Base-by-base conservation (phyloP, 2,113 vertebrate genomes). In the Stegostoma tigrinum region DNA sequence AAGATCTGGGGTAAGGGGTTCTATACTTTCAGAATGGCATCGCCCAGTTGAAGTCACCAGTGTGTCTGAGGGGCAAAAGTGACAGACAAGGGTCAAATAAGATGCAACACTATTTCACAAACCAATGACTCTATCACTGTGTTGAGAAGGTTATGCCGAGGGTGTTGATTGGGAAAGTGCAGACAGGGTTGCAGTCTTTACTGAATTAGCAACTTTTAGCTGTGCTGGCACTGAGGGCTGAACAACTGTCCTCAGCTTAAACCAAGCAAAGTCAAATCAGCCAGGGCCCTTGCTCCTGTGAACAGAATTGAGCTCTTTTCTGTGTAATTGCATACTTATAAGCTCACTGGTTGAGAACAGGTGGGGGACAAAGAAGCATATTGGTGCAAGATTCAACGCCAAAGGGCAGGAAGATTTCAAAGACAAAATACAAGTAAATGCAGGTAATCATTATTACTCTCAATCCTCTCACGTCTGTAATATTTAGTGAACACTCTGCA, bases 1-100 rank as follows among this genome's bases (percentile, higher is more conserved):
- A 23, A 96, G 96, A 30, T 98, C 98, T 0, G 97, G 96, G 48
- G 97, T 97, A 8, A 98, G 96, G 6, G 97, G 97, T 72, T 98
- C 98, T 0, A 96, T 97, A 95, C 96, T 96, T 19, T 98, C 98
- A 19, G 98, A 98, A 3, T 97, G 96, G 45, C 97, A 97, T 2
- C 95, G 97, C 96, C 97, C 97, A 5, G 97, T 96, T n/a, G 97
- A 95, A 21, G 98, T 97, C 96, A 98, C 96, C 34, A 97, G 97
- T 34, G 96, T 97, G 96, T 98, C 98, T 97, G 30, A 61, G 27
- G 96, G 4, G 67, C 5, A 0, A 66, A 96, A 96, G 5, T 68
- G 19, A 96, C 52, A 7, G 70, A 83, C n/a, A 95, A 96, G 95
- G 95, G 96, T 96, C 61, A 42, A 68, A 94, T n/a, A 23, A 55